Base-by-base conservation (phyloP, 2,888 invertebrate species). In the Elgonia sp. region DNA sequence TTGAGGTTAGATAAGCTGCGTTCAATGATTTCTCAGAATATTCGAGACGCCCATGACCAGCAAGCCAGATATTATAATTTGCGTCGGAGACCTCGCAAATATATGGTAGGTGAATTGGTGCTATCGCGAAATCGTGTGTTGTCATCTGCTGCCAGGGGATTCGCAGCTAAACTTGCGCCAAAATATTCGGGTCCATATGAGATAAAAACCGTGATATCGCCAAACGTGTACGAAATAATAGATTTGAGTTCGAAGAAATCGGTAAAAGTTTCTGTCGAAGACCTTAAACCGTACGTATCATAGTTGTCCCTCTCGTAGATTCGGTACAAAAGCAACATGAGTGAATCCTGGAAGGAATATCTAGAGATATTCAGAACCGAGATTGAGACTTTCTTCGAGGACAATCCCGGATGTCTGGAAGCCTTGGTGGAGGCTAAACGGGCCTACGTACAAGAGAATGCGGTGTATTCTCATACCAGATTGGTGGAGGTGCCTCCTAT, bases 191-290 rank as follows among this genome's bases (percentile, higher is more conserved):
- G 70, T 29, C 7, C 70, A n/a, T 16, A 53, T 14, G 2, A 53
- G n/a, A 0, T 67, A 0, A 67, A 42, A 14, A 5, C 40, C 1
- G 10, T 42, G 0, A 12, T 42, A 42, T 67, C 67, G 9, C n/a
- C 40, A 67, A 67, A 67, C 14, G 67, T 67, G 4, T 67, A 46
- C 18, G 70, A 70, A 53, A 70, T 70, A n/a, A 37, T 53, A 5
- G 70, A 70, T 20, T 16, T 53, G 18, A n/a, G n/a, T 8, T 37
- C 7, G 10, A 7, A 50, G 0, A 46, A 50, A n/a, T 18, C 3
- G 5, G n/a, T 53, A 16, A 70, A 70, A 37, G 70, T 70, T 14
- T 70, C 70, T 5, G 5, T 29, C 1, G 29, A 29, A 5, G 29
- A 29, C 5, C 1, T 29, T 29, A 29, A 29, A 29, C 29, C 29